Evolutionary conservation across 2,113 vertebrate genomes (phyloP).

Genomic region (chimpanzee (Pan troglodytes)): DNA sequence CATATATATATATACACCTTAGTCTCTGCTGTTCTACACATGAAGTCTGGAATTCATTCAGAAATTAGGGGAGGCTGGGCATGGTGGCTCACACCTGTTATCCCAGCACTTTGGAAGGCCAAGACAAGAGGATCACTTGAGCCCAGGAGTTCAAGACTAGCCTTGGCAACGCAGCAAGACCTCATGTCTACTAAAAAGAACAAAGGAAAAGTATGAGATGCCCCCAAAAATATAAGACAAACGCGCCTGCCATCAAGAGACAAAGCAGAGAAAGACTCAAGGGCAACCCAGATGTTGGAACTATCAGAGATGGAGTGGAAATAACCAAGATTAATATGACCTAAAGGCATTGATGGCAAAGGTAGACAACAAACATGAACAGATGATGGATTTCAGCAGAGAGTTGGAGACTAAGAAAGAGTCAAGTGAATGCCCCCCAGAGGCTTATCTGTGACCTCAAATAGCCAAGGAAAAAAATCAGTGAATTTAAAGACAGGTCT

Average conservation of each 20-base stretch:
- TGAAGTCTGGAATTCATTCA: neutral
- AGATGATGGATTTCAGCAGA: neutral
- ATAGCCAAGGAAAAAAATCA: neutral
- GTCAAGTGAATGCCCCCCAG: neutral
- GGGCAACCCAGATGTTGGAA: neutral
- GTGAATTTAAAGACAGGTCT: neutral
- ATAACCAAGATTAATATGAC: neutral
- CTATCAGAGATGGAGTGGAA: neutral
- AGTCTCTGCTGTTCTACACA: neutral
- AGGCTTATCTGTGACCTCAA: neutral
- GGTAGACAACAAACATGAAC: neutral
- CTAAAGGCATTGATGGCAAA: neutral
- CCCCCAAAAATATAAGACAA: neutral
- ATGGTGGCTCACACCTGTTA: too few species aligned
- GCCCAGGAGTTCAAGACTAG: too few species aligned
- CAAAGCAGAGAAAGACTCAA: neutral
- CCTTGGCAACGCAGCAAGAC: too few species aligned
- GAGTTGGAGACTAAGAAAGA: neutral
- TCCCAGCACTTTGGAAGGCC: too few species aligned
- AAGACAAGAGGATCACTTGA: too few species aligned
- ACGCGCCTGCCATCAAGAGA: neutral
- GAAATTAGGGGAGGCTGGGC: neutral
- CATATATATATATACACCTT: too few species aligned
- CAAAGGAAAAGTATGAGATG: neutral
- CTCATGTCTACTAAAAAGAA: too few species aligned